Evolutionary conservation across 2,888 invertebrate species (phyloP).

Genomic region (Desoria tigrina): DNA sequence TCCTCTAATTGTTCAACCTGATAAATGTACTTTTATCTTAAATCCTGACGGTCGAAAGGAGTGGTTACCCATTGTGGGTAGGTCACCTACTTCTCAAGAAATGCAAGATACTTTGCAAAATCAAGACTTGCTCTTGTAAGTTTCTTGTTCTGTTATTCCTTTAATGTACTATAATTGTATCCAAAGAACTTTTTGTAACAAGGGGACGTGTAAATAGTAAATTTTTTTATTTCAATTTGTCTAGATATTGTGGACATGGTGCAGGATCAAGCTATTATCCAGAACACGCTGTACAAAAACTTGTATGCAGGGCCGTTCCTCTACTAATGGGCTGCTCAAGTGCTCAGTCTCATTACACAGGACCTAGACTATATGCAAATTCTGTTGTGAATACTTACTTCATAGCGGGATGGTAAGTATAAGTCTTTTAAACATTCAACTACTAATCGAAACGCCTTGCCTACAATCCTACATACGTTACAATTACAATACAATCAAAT

Average conservation of each 20-base stretch:
- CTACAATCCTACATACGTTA: no score
- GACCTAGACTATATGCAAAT: constrained; percentile 63
- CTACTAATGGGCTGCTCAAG: constrained; percentile 75
- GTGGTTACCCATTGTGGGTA: constrained; percentile 66
- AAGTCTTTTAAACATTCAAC: no score
- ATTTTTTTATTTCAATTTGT: not conserved
- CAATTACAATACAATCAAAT: no score
- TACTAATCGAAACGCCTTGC: no score
- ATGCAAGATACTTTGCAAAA: constrained; percentile 63
- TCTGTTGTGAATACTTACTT: constrained; percentile 67
- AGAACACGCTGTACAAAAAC: constrained; percentile 62
- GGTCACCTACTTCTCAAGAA: constrained; percentile 62
- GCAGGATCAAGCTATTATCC: constrained; percentile 68
- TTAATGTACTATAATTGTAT: constrained; percentile 27
- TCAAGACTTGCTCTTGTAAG: constrained; percentile 69
- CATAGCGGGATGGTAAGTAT: constrained; percentile 65
- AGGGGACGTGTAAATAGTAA: no score
- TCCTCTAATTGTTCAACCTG: constrained; percentile 38
- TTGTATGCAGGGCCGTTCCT: constrained; percentile 62
- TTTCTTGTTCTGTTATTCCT: no score
- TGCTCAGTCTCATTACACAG: constrained; percentile 61
- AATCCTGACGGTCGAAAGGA: constrained; percentile 69
- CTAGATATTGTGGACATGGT: constrained; percentile 76
- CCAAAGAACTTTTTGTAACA: no score
- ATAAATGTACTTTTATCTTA: constrained; percentile 63